Base-by-base conservation (phyloP, 1,140 invertebrate genomes). In the Aphaenogaster floridana region DNA sequence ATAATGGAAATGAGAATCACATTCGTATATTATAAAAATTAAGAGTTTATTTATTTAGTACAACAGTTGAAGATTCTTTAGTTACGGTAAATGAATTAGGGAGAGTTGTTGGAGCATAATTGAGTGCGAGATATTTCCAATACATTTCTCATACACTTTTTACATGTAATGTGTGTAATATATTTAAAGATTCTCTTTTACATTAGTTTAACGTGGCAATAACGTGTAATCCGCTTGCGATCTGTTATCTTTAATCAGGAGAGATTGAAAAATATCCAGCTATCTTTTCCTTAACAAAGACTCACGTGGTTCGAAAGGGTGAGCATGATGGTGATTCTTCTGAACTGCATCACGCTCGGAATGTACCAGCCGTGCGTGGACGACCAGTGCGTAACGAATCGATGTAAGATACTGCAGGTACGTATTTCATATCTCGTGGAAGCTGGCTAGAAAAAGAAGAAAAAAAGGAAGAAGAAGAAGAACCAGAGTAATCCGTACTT, bases 311-410 rank as follows among this genome's bases (percentile, higher is more conserved):
- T 99, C 96, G 99, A 99, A 96, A 97, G 99, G 86, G 96, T 99
- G 89, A 99, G 98, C 93, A 99, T 99, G 98, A 96, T 99, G 96
- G 99, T 99, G 34, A 99, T 99, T 92, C 96, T 99, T 76, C 96
- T 99, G 89, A 99, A 99, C 96, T 99, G 99, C 96, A 97, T 99
- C 69, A 99, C 99, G 0, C 96, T 99, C 88, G 99, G 99, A 61
- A 99, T 99, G 99, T 99, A 99, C 95, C 98, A 99, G 95, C 99
- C 99, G 11, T 99, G 99, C 95, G 97, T 98, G 87, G 99, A 99
- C 95, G 99, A 99, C 94, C 97, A 98, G 88, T 99, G 99, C 94
- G 96, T 97, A 71, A 98, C 98, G 77, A 98, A 98, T 94, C 97
- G 99, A 92, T 99, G 99, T 96, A 97, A 98, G 95, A 98, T 99